Base-by-base conservation (phyloP, 2,113 vertebrate genomes). In the Menura novaehollandiae region DNA sequence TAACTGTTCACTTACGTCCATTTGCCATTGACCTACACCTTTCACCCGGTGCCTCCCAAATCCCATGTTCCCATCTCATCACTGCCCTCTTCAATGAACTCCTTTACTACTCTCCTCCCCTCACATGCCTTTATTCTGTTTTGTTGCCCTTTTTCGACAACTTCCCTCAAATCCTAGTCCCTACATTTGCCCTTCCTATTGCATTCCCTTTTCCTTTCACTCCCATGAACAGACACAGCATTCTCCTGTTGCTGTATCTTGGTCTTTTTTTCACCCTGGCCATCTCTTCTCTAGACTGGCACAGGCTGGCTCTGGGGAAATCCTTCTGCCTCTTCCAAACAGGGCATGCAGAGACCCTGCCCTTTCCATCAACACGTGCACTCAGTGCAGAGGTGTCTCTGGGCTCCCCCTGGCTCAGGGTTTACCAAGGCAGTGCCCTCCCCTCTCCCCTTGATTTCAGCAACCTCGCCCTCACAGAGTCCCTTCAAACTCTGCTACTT, bases 231-330 rank as follows among this genome's bases (percentile, higher is more conserved):
- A 88, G 11, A 17, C 43, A 28, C 12, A 41, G 14, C 19, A 5
- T 32, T 41, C 7, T 66, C 8, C 41, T 13, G 0, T 26, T 51
- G 55, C 59, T 5, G 0, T 12, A 13, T 43, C 20, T 81, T 44
- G 35, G 15, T 30, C 21, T 84, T 28, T 69, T 53, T 78, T 56
- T 28, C 9, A 55, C 35, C 72, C 26, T 19, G 19, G 20, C 19
- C 30, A 6, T 44, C 7, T 62, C 49, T 63, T 72, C 64, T 62
- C 8, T 44, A n/a, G 21, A 4, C 44, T 63, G 4, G 1, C 18
- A 8, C 12, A 17, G 26, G 15, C 30, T 71, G 53, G 3, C 39
- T 47, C 46, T 11, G 26, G 51, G 27, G 39, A 41, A 67, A 63
- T 64, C 43, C 43, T 73, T 37, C 55, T 52, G 21, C 35, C n/a